These are phyloP conservation scores for Noctua janthe DNA, from an alignment of 2,888 invertebrate species.

Conservation along the genomic window DNA sequence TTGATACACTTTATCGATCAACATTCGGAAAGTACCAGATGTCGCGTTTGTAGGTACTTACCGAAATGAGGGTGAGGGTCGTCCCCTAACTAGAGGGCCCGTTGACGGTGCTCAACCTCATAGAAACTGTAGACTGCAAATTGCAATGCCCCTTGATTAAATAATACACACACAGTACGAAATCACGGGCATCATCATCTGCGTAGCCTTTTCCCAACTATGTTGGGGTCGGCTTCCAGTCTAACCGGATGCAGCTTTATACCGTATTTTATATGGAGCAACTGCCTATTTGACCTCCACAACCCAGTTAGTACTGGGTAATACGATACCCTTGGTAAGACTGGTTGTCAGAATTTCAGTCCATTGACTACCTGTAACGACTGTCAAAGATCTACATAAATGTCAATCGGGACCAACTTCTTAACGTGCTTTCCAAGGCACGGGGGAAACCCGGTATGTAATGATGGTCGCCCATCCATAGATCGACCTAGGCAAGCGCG, in stretches of 20 bases:
- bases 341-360: background rate
- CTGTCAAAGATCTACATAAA: background rate
- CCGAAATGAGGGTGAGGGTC: constrained; percentile 34
- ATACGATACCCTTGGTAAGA: background rate
- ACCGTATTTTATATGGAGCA: background rate
- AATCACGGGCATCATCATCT: background rate
- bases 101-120: background rate
- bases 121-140: constrained; percentile 18
- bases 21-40: constrained; percentile 20
- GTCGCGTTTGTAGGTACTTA: constrained; percentile 8
- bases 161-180: background rate
- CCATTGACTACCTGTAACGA: background rate
- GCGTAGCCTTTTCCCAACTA: background rate
- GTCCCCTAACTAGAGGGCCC: constrained; percentile 18
- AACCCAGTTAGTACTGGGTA: background rate
- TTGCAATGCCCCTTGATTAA: background rate
- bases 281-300: background rate
- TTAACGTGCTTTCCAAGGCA: background rate
- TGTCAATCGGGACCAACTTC: background rate
- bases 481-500: background rate
- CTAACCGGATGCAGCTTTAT: background rate
- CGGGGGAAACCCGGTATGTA: background rate
- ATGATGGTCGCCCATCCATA: background rate
- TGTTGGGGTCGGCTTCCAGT: background rate
- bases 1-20: constrained; percentile 18